phyloP scores from a whole-genome alignment of 2,888 invertebrate species.

The Macropis europaea region DNA sequence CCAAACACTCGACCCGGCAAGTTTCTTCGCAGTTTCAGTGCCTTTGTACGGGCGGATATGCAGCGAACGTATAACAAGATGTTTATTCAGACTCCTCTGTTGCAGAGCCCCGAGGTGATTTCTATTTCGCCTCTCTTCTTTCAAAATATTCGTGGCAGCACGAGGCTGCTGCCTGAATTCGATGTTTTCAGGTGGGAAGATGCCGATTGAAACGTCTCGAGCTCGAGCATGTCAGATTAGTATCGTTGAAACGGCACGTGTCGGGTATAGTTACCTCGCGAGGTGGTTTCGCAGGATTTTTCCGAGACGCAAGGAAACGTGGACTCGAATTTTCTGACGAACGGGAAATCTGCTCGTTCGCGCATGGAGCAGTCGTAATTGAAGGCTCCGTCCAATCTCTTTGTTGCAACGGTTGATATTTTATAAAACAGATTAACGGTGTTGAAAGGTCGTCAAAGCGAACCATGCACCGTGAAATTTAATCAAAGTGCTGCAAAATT shows the following conservation, averaged over 20 bases:
- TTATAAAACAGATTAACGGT: too few relatives aligned
- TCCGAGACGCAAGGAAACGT: too few relatives aligned
- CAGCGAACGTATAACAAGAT: slow-evolving; percentile 29
- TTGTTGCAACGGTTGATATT: too few relatives aligned
- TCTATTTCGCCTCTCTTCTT: slow-evolving; percentile 12
- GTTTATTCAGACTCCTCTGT: slow-evolving; percentile 13
- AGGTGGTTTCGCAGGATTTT: background rate
- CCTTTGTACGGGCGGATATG: slow-evolving; percentile 18
- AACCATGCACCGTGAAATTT: too few relatives aligned
- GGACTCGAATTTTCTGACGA: background rate
- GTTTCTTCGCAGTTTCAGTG: slow-evolving; percentile 10
- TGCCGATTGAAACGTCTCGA: slow-evolving; percentile 12
- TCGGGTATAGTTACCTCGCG: background rate
- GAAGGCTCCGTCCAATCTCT: too few relatives aligned
- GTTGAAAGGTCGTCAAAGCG: too few relatives aligned
- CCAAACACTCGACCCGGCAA: slow-evolving; percentile 1
- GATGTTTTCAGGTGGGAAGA: background rate
- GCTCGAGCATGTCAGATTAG: slow-evolving; percentile 2
- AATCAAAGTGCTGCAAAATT: too few relatives aligned
- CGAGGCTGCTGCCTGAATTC: background rate
- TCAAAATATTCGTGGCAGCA: slow-evolving; percentile 4
- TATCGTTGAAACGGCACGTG: background rate
- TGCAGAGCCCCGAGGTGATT: slow-evolving; percentile 7
- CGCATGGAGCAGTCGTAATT: too few relatives aligned
- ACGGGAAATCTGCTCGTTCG: too few relatives aligned